Percentiles rank a stretch among this genome's conserved stretches.
Conservation (phyloP, 2,888 invertebrate species). For the Campopleginae sp. region DNA sequence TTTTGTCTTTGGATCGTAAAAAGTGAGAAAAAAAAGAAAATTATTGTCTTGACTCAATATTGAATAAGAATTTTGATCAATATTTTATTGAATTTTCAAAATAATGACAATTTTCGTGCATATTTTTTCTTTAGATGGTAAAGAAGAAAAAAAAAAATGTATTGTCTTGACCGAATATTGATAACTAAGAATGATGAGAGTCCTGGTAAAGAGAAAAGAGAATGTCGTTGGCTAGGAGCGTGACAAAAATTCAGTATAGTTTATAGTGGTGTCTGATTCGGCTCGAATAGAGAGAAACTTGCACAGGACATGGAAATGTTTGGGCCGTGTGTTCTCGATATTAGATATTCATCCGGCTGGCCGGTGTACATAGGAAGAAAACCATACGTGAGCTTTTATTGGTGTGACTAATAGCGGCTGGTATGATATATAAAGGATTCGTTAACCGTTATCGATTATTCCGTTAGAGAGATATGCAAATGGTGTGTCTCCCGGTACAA, state of each 20-base stretch:
- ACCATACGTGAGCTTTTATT: constrained; percentile 24
- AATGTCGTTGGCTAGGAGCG: too few relatives aligned
- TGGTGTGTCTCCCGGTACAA: constrained; percentile 67
- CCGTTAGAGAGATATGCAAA: constrained; percentile 81
- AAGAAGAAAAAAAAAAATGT: too few relatives aligned
- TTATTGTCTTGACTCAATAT: too few relatives aligned
- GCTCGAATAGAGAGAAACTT: not conserved
- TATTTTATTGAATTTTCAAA: too few relatives aligned
- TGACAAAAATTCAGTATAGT: too few relatives aligned
- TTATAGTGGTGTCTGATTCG: not conserved
- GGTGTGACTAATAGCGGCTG: constrained; percentile 40
- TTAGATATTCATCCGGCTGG: constrained; percentile 25
- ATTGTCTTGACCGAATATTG: too few relatives aligned
- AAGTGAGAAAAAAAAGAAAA: too few relatives aligned
- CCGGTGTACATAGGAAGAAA: not conserved
- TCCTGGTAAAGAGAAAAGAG: not conserved
- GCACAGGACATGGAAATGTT: not conserved
- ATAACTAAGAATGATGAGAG: too few relatives aligned
- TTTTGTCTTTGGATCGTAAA: too few relatives aligned
- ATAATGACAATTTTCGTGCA: too few relatives aligned
- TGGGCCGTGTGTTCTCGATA: not conserved
- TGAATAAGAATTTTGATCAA: too few relatives aligned
- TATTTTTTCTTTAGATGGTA: too few relatives aligned
- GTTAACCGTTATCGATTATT: constrained; percentile 82
- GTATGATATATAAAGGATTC: constrained; percentile 65